Evolutionary conservation across 2,888 invertebrate species (phyloP).

Genomic region (Agrochola lota): DNA sequence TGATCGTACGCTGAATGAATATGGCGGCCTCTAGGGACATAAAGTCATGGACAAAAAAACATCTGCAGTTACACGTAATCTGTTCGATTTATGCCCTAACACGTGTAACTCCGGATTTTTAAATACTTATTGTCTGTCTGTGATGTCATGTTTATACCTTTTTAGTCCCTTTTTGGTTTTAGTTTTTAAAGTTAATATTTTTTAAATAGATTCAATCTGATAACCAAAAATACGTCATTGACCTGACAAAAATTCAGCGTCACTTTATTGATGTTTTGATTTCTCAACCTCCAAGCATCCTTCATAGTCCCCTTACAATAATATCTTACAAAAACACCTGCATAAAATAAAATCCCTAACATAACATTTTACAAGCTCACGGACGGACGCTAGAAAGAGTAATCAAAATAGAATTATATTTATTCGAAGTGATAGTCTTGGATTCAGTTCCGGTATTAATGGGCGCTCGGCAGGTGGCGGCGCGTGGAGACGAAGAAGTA

Average conservation of each 20-base stretch:
- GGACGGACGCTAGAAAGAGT: conserved; percentile 77
- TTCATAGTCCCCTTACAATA: conserved; percentile 13
- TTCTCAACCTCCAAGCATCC: conserved; percentile 15
- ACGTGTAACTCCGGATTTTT: too few species aligned
- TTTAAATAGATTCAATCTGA: not conserved
- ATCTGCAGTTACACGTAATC: too few species aligned
- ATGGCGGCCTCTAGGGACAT: too few species aligned
- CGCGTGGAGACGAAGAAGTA: conserved; percentile 69
- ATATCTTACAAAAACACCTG: conserved; percentile 48
- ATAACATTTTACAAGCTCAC: conserved; percentile 68
- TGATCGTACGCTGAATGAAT: too few species aligned
- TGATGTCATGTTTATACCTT: too few species aligned
- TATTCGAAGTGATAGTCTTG: conserved; percentile 83
- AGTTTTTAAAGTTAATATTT: too few species aligned
- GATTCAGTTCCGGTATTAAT: conserved; percentile 84
- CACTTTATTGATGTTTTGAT: not conserved
- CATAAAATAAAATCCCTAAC: conserved; percentile 38
- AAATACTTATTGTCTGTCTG: too few species aligned
- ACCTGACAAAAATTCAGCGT: not conserved
- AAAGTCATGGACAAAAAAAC: too few species aligned
- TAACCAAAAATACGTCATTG: not conserved
- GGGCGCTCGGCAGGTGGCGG: conserved; percentile 83
- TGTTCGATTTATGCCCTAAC: too few species aligned
- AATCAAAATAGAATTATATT: conserved; percentile 85
- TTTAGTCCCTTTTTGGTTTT: too few species aligned